Percentiles rank a stretch among this genome's conserved stretches.
phyloP scores from a whole-genome alignment of 2,888 invertebrate genomes.

The Cosmopolites sordidus region DNA sequence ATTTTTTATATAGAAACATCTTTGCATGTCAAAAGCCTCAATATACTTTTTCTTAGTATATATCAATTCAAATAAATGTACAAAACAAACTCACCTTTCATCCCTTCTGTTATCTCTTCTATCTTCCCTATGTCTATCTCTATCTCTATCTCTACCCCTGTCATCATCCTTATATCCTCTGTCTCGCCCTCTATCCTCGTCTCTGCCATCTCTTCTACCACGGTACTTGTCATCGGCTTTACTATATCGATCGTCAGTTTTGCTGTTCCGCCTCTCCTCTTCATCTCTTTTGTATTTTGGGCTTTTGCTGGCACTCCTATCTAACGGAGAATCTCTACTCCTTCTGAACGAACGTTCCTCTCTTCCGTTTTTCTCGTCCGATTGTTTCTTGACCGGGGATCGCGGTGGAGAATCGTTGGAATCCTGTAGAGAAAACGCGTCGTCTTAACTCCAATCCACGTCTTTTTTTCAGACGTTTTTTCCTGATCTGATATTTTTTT shows the following conservation, averaged over 20 bases:
- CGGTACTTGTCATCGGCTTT: constrained; percentile 14
- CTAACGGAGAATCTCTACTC: constrained; percentile 23
- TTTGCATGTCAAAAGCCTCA: too few relatives aligned
- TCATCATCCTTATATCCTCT: constrained; percentile 21
- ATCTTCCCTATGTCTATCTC: constrained; percentile 35
- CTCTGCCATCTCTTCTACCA: constrained; percentile 13
- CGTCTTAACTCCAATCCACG: constrained; percentile 33
- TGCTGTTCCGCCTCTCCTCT: constrained; percentile 12
- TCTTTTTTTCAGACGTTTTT: constrained; percentile 1
- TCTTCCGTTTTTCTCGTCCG: constrained; percentile 2
- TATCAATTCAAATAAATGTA: too few relatives aligned
- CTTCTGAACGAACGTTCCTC: constrained; percentile 14
- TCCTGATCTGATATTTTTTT: constrained; percentile 7
- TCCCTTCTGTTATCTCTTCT: constrained; percentile 26
- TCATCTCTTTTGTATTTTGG: constrained; percentile 15
- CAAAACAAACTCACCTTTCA: constrained; percentile 12
- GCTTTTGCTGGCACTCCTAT: constrained; percentile 24
- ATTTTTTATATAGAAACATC: too few relatives aligned
- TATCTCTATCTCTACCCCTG: constrained; percentile 40
- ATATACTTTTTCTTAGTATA: too few relatives aligned
- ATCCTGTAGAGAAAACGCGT: constrained; percentile 44
- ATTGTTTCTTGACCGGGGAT: background rate
- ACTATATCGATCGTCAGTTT: constrained; percentile 14
- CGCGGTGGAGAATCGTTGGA: constrained; percentile 36
- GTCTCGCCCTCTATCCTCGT: constrained; percentile 32